These are phyloP conservation scores for Pasiphila rectangulata DNA, from an alignment of 2,888 invertebrate species.

Conservation along the genomic window DNA sequence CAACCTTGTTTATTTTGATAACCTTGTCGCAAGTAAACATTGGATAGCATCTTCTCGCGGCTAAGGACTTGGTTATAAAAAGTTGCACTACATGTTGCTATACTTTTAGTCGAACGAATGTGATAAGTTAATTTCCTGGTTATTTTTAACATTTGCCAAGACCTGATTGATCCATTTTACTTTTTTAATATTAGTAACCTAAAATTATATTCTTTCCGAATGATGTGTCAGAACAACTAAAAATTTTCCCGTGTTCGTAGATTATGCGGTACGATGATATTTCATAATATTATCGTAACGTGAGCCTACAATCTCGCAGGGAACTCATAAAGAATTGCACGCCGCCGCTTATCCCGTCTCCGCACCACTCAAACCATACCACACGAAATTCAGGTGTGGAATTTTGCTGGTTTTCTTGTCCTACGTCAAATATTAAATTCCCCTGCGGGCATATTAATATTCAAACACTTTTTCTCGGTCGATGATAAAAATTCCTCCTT, in stretches of 20 bases:
- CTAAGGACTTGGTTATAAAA: no score
- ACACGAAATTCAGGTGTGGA: constrained; percentile 56
- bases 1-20: no score
- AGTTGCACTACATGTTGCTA: no score
- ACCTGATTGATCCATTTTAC: no score
- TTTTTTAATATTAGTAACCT: no score
- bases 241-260: constrained; percentile 14
- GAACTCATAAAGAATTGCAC: constrained; percentile 53
- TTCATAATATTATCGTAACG: constrained; percentile 25
- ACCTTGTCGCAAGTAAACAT: no score
- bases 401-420: constrained; percentile 52
- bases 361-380: constrained; percentile 53
- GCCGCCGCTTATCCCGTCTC: constrained; percentile 42
- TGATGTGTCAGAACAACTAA: constrained; percentile 25
- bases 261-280: no score
- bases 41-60: no score
- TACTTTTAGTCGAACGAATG: no score
- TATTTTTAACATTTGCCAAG: no score
- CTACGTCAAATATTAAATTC: constrained; percentile 67
- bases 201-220: constrained; percentile 17
- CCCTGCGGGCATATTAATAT: constrained; percentile 59
- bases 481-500: constrained; percentile 49
- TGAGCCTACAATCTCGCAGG: constrained; percentile 33
- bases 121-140: no score
- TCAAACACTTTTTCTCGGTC: constrained; percentile 51